A percentile compares a stretch with the other conserved stretches of the same genome.
Conservation (phyloP, 2,797 vertebrate genomes). For the Karalla daura region DNA sequence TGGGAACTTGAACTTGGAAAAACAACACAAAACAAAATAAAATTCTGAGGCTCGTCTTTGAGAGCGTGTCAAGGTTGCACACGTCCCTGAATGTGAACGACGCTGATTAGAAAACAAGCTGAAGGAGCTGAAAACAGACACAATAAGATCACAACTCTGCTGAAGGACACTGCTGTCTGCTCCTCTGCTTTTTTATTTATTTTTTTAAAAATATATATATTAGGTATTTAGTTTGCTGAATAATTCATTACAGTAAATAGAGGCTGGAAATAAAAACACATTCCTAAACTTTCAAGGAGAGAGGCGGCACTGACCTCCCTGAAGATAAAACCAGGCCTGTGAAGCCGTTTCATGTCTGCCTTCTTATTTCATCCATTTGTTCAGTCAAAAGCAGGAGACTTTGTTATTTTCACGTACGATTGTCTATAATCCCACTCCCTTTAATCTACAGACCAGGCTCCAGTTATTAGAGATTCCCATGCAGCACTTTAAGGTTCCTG, state of each 20-base stretch:
- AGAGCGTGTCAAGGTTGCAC: neutral
- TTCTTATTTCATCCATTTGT: slow-evolving; percentile 41
- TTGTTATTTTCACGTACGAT: slow-evolving; percentile 1
- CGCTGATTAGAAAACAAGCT: neutral
- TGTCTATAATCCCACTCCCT: slow-evolving; percentile 5
- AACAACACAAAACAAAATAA: neutral
- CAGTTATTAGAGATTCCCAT: slow-evolving; percentile 46
- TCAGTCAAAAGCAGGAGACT: slow-evolving; percentile 23
- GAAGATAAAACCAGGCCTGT: too few species aligned
- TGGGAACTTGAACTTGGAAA: neutral
- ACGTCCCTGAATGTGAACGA: neutral
- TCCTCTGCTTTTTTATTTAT: too few species aligned
- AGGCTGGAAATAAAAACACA: neutral
- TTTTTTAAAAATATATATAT: neutral
- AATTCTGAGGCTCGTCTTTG: neutral
- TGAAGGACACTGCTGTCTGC: slow-evolving; percentile 29
- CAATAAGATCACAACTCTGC: neutral
- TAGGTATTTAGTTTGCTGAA: neutral
- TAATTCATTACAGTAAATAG: neutral
- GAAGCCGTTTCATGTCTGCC: too few species aligned
- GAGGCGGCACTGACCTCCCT: neutral
- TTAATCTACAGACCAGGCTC: slow-evolving; percentile 11
- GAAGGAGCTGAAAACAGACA: neutral
- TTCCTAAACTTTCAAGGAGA: neutral
- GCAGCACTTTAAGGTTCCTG: too few species aligned